Percentiles rank a stretch among this genome's conserved stretches.
Evolutionary conservation across 2,113 vertebrate species (phyloP).

Genomic region (Sinocyclocheilus grahami): DNA sequence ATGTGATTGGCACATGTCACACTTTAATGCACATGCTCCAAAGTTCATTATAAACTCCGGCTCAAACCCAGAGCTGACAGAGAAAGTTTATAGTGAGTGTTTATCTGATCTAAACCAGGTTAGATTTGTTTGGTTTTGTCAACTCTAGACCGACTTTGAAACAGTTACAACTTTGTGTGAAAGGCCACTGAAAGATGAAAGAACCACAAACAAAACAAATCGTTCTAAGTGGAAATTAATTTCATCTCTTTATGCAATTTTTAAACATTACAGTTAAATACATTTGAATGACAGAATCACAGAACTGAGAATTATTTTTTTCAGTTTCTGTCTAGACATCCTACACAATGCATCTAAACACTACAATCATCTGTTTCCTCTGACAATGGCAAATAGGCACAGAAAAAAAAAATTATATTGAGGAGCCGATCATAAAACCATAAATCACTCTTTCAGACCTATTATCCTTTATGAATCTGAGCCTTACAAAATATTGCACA

Average conservation of each 20-base stretch:
- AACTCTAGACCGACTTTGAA: too few species aligned
- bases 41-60: too few species aligned
- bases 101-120: background rate
- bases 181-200: background rate
- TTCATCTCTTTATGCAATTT: conserved; percentile 53
- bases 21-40: too few species aligned
- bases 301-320: conserved; percentile 44
- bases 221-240: conserved; percentile 54
- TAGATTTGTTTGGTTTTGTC: too few species aligned
- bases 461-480: conserved; percentile 17
- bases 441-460: conserved; percentile 29
- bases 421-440: conserved; percentile 43
- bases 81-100: too few species aligned
- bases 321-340: conserved; percentile 41
- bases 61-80: too few species aligned
- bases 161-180: background rate
- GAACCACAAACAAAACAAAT: conserved; percentile 34
- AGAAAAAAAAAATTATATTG: conserved; percentile 39
- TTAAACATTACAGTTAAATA: conserved; percentile 72
- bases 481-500: conserved; percentile 48
- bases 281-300: conserved; percentile 64
- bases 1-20: too few species aligned
- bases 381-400: conserved; percentile 64
- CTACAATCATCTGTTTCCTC: conserved; percentile 63
- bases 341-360: conserved; percentile 54